Base-by-base conservation (phyloP, 2,113 vertebrate species). In the Pseudolaguvia tuberculata region DNA sequence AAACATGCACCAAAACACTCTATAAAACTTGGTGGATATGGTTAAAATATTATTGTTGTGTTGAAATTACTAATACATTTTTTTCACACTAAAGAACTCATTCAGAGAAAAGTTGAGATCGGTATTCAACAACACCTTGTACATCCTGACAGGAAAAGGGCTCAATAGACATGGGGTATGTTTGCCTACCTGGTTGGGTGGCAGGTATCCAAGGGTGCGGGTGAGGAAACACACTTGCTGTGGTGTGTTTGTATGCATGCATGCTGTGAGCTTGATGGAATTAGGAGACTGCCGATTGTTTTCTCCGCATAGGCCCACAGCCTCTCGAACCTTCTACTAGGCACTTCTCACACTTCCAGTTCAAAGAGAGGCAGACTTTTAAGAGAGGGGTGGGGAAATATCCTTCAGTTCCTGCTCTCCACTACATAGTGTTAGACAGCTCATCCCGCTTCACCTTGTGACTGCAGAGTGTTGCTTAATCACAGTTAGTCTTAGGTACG, bases 261-360 rank as follows among this genome's bases (percentile, higher is more conserved):
- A 47, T 71, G 61, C 63, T 55, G 78, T 67, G 82, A 75, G 78
- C 27, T 72, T 85, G 85, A 86, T 78, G 45, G 83, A 81, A 85
- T 87, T 84, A 86, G 0, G 73, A 76, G 58, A 76, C 82, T 56
- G 74, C 5, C 1, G 79, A 47, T 85, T 72, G 75, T 86, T 86
- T 83, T 77, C 86, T 84, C 84, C 70, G 80, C 82, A 84, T 86
- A 80, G 78, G 73, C 73, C 57, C 23, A 70, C 47, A 72, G 29
- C 39, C 62, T 51, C 53, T 47, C 56, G 72, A 77, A 73, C 71
- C 47, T 83, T 85, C 76, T 71, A 48, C 85, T 81, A 56, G 23
- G 52, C 45, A 58, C 69, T 77, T 59, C 79, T 81, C 86, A 86
- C 85, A 81, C 87, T 20, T 25, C 70, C 82, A 84, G 87, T 90